Conservation (phyloP, 2,797 vertebrate genomes). For the Cirrhinus molitorella region DNA sequence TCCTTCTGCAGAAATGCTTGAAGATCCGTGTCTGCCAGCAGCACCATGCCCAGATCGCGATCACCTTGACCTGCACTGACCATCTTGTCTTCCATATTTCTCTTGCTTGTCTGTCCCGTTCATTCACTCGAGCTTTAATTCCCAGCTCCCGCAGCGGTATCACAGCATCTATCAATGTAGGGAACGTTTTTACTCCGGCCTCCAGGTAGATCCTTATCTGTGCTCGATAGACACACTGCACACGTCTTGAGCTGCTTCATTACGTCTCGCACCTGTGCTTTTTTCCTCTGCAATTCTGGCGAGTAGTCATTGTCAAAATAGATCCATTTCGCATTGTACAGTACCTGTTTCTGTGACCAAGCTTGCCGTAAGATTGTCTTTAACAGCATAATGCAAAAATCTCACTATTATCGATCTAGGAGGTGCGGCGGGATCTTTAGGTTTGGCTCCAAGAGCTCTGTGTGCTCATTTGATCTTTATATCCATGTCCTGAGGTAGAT, state of each 20-base stretch:
- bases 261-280: slow-evolving; percentile 19
- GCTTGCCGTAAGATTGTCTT: slow-evolving; percentile 34
- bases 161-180: slow-evolving; percentile 18
- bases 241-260: slow-evolving; percentile 26
- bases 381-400: slow-evolving; percentile 41
- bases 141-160: background rate
- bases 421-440: slow-evolving; percentile 5
- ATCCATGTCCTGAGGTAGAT: slow-evolving; percentile 3
- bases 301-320: too few relatives aligned
- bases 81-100: background rate
- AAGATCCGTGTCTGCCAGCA: background rate
- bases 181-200: background rate
- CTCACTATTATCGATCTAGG: slow-evolving; percentile 21
- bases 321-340: background rate
- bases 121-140: slow-evolving; percentile 8
- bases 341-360: slow-evolving; percentile 23
- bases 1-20: background rate
- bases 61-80: background rate
- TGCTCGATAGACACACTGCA: slow-evolving; percentile 41
- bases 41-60: too few relatives aligned
- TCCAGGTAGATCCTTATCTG: slow-evolving; percentile 26
- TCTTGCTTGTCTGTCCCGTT: background rate
- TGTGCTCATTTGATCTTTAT: slow-evolving; percentile 45
- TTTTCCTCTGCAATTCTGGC: too few relatives aligned
- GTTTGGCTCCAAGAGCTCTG: slow-evolving; percentile 30